A percentile compares a stretch with the other conserved stretches of the same genome.
phyloP scores from a whole-genome alignment of 2,113 vertebrate species.

The Syrmaticus mikado region DNA sequence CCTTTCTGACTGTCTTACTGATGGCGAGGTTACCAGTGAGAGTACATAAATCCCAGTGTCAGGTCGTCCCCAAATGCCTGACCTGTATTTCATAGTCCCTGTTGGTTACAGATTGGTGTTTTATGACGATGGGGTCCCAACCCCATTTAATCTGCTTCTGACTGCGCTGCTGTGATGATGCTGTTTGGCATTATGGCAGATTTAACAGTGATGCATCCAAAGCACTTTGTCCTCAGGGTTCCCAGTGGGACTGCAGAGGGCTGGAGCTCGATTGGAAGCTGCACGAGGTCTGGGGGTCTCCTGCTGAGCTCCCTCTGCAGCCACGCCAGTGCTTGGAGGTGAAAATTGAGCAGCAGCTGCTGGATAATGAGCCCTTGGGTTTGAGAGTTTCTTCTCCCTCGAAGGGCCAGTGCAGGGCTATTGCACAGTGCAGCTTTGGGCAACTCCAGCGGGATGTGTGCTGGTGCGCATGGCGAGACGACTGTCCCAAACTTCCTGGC shows the following conservation, averaged over 20 bases:
- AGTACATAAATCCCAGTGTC: background rate
- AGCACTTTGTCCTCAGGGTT: background rate
- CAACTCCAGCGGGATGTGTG: background rate
- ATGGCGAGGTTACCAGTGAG: background rate
- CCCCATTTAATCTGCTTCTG: background rate
- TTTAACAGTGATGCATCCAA: background rate
- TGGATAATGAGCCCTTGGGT: background rate
- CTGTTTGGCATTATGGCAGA: background rate
- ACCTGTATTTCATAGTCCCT: background rate
- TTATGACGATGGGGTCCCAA: background rate
- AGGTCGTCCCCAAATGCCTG: background rate
- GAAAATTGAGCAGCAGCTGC: background rate
- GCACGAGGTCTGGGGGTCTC: background rate
- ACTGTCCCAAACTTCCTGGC: slow-evolving; percentile 10
- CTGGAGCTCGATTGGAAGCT: background rate
- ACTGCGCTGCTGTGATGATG: background rate
- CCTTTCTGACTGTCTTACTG: background rate
- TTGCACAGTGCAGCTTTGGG: background rate
- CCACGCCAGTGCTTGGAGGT: background rate
- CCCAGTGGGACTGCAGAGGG: background rate
- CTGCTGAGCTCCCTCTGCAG: background rate
- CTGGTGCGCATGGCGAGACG: accelerated
- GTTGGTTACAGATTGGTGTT: background rate
- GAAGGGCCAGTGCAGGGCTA: background rate
- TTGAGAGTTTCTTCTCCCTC: background rate